Percentiles rank a stretch among this genome's conserved stretches.
phyloP scores from a whole-genome alignment of 1,140 invertebrate species.

The Bombus impatiens region DNA sequence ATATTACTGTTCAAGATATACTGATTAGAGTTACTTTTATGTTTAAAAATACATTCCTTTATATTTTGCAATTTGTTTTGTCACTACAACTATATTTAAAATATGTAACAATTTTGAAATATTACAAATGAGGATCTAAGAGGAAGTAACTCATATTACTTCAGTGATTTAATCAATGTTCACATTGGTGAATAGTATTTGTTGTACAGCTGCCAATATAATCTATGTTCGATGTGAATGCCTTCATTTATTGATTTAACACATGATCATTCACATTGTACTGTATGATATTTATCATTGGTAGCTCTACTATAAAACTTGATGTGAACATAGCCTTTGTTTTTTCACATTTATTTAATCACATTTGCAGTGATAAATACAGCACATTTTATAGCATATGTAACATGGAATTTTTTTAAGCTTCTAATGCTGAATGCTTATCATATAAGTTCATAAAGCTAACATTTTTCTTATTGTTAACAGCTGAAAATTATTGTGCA shows the following conservation, averaged over 20 bases:
- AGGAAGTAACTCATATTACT: constrained; percentile 21
- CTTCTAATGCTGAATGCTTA: constrained; percentile 49
- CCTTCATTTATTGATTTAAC: constrained; percentile 28
- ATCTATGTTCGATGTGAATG: constrained; percentile 26
- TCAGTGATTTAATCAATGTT: constrained; percentile 25
- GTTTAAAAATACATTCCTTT: constrained; percentile 67
- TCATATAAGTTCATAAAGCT: constrained; percentile 32
- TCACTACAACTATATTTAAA: constrained; percentile 57
- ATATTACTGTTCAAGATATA: constrained; percentile 51
- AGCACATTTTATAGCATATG: constrained; percentile 43
- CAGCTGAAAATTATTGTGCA: constrained; percentile 40
- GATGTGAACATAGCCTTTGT: not conserved
- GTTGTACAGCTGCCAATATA: constrained; percentile 29
- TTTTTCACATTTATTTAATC: constrained; percentile 30
- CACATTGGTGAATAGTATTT: constrained; percentile 3
- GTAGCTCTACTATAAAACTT: constrained; percentile 18
- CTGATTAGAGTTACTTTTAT: constrained; percentile 52
- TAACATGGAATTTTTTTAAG: constrained; percentile 34
- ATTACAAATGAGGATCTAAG: constrained; percentile 48
- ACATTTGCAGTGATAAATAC: constrained; percentile 28
- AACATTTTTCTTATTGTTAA: constrained; percentile 33
- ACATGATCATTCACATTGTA: constrained; percentile 8
- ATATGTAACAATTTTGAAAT: constrained; percentile 68
- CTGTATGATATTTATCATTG: not conserved
- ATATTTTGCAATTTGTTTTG: constrained; percentile 63